Conservation (phyloP, 2,113 vertebrate species). For the Pyxicephalus adspersus region DNA sequence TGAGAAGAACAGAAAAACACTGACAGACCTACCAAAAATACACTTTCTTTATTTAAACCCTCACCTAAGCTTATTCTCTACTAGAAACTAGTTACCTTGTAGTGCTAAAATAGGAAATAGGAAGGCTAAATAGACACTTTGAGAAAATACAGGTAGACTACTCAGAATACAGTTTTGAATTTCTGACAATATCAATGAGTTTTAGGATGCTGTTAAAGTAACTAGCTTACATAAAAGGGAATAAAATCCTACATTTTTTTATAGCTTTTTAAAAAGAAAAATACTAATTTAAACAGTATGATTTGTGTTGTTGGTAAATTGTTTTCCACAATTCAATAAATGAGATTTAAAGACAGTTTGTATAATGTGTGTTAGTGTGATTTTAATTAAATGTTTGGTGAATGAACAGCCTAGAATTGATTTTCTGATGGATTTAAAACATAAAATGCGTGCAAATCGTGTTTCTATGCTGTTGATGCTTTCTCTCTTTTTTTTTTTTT, state of each 20-base stretch:
- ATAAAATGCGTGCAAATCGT: constrained; percentile 22
- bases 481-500: constrained; percentile 4
- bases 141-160: no score
- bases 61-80: no score
- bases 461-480: constrained; percentile 4
- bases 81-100: no score
- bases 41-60: no score
- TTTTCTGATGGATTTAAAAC: constrained; percentile 40
- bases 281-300: not conserved
- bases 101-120: no score
- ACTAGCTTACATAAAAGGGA: not conserved
- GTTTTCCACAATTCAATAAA: constrained; percentile 27
- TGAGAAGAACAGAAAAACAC: no score
- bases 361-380: constrained; percentile 37
- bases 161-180: no score
- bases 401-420: constrained; percentile 38
- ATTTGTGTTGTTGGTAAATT: constrained; percentile 5
- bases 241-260: constrained; percentile 10
- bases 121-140: no score
- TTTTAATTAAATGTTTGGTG: constrained; percentile 52
- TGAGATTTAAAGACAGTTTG: constrained; percentile 18
- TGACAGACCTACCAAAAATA: no score
- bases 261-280: not conserved
- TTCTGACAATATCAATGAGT: no score
- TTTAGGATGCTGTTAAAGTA: no score